These are phyloP conservation scores for Azorinus chamasolen DNA, from an alignment of 2,888 invertebrate genomes.

Conservation along the genomic window DNA sequence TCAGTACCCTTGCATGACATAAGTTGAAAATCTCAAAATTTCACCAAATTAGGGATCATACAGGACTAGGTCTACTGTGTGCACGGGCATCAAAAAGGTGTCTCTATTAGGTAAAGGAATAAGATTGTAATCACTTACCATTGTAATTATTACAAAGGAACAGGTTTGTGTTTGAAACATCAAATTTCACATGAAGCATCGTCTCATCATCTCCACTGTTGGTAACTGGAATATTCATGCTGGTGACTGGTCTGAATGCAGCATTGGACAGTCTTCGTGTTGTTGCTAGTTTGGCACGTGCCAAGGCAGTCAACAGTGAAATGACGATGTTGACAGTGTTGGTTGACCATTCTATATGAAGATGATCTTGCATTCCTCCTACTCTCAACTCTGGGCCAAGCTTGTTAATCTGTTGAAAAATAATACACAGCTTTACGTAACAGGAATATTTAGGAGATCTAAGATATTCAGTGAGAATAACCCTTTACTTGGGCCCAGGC, in stretches of 20 bases:
- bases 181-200: slow-evolving; percentile 57
- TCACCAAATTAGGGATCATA: too few relatives aligned
- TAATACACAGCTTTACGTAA: background rate
- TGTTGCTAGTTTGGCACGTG: slow-evolving; percentile 52
- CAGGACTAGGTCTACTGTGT: too few relatives aligned
- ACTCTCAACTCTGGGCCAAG: slow-evolving; percentile 73
- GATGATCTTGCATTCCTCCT: slow-evolving; percentile 79
- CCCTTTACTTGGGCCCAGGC: too few relatives aligned
- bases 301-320: slow-evolving; percentile 71
- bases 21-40: too few relatives aligned
- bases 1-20: too few relatives aligned
- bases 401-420: slow-evolving; percentile 74
- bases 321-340: slow-evolving; percentile 70
- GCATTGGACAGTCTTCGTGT: slow-evolving; percentile 53
- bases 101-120: too few relatives aligned
- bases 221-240: slow-evolving; percentile 53
- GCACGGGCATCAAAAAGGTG: too few relatives aligned
- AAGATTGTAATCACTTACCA: too few relatives aligned
- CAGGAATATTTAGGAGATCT: too few relatives aligned
- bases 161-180: slow-evolving; percentile 75
- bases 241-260: slow-evolving; percentile 40
- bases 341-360: slow-evolving; percentile 83
- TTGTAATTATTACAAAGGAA: slow-evolving; percentile 78
- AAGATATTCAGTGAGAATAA: too few relatives aligned
- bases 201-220: background rate